Evolutionary conservation across 2,113 vertebrate genomes (phyloP).

Genomic region (Bujurquina vittata): DNA sequence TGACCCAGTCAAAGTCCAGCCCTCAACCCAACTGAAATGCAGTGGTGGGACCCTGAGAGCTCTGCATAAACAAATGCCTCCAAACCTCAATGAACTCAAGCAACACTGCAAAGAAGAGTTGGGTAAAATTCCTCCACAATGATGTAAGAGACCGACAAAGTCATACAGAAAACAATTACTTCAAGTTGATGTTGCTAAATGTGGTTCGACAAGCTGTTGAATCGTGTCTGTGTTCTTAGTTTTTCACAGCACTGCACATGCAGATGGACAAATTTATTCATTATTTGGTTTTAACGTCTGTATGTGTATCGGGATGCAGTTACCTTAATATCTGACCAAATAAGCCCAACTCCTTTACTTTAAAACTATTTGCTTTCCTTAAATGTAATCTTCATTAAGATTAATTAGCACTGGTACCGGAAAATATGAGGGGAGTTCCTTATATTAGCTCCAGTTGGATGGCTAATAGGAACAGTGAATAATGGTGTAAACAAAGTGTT

Average conservation of each 20-base stretch:
- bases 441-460: slow-evolving; percentile 53
- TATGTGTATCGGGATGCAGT: neutral
- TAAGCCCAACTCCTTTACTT: neutral
- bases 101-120: too few relatives aligned
- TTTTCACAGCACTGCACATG: slow-evolving; percentile 4
- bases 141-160: too few relatives aligned
- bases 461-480: slow-evolving; percentile 54
- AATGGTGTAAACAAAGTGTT: slow-evolving; percentile 49
- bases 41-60: neutral
- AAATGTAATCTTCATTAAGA: slow-evolving; percentile 32
- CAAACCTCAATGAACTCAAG: too few relatives aligned
- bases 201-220: neutral
- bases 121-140: too few relatives aligned
- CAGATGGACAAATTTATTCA: neutral
- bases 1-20: neutral
- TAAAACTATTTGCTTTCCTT: slow-evolving; percentile 22
- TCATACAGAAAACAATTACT: neutral
- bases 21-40: neutral
- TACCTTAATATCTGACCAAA: neutral
- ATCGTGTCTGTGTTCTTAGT: neutral
- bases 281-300: neutral
- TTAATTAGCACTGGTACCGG: slow-evolving; percentile 46
- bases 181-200: neutral
- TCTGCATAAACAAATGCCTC: neutral
- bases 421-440: slow-evolving; percentile 57